Evolutionary conservation across 1,140 invertebrate genomes (phyloP).

Genomic region (Pemphigus obesinymphae): DNA sequence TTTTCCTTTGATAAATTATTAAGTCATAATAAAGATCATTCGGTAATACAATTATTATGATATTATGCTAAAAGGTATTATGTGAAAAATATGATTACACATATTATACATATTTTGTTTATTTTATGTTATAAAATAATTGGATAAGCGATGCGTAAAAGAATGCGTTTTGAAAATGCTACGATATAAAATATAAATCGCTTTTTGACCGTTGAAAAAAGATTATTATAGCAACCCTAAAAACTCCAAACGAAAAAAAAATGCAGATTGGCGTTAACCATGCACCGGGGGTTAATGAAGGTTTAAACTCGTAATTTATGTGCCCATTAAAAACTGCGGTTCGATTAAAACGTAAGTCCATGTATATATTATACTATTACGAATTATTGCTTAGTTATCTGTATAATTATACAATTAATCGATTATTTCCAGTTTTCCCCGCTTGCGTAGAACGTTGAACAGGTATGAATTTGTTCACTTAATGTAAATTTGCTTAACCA

Average conservation of each 20-base stretch:
- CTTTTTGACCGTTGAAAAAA: constrained; percentile 10
- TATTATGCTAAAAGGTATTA: no score
- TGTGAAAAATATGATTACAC: no score
- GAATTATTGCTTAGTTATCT: constrained; percentile 17
- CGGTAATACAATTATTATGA: no score
- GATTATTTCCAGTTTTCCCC: background rate
- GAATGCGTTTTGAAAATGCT: background rate
- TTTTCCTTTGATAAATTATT: no score
- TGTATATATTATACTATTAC: background rate
- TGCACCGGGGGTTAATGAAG: constrained; percentile 35
- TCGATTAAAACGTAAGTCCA: constrained; percentile 39
- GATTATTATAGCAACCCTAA: constrained; percentile 24
- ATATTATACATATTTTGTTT: no score
- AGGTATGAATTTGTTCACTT: background rate
- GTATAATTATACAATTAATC: constrained; percentile 2
- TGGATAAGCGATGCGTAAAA: background rate
- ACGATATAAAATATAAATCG: background rate
- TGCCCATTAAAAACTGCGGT: constrained; percentile 29
- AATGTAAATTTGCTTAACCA: background rate
- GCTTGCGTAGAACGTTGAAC: background rate
- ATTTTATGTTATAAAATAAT: background rate
- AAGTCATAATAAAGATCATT: no score
- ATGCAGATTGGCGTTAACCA: constrained; percentile 27
- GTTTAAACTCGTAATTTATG: constrained; percentile 39
- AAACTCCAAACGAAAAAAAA: background rate